These are phyloP conservation scores for Ferdinandea cuprea DNA, from an alignment of 2,888 invertebrate species.

Conservation along the genomic window DNA sequence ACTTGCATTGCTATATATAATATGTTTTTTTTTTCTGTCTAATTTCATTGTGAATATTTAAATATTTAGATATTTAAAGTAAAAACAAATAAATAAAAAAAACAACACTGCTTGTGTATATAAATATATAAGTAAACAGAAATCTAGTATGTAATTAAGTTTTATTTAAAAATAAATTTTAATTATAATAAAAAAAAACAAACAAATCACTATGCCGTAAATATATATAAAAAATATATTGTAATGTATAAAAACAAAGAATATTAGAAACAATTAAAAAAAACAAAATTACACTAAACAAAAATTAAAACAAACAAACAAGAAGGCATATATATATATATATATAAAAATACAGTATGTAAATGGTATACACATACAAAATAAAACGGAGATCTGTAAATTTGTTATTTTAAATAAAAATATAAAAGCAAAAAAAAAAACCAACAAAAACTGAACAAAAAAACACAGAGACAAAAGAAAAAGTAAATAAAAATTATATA, in stretches of 20 bases:
- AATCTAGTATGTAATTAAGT: conserved; percentile 66
- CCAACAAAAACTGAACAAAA: conserved; percentile 34
- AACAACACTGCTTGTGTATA: conserved; percentile 62
- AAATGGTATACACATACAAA: conserved; percentile 73
- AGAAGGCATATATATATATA: conserved; percentile 66
- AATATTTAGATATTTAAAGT: conserved; percentile 76
- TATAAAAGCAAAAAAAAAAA: conserved; percentile 64
- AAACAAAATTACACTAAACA: conserved; percentile 30
- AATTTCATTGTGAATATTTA: conserved; percentile 81
- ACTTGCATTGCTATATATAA: conserved; percentile 72
- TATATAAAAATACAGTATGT: conserved; percentile 42
- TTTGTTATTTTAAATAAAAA: conserved; percentile 76
- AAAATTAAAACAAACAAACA: conserved; percentile 64
- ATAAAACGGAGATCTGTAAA: conserved; percentile 70
- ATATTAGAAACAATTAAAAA: conserved; percentile 67
- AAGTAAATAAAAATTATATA: conserved; percentile 70
- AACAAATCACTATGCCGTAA: conserved; percentile 52
- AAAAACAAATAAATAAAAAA: conserved; percentile 62
- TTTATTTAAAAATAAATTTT: conserved; percentile 68
- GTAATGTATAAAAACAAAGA: conserved; percentile 52
- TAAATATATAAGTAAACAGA: conserved; percentile 54
- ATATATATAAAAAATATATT: conserved; percentile 57
- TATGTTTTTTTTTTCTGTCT: conserved; percentile 74
- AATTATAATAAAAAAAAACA: conserved; percentile 39
- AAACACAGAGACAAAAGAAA: conserved; percentile 60